These are phyloP conservation scores for Oscheius sp. DNA, from an alignment of 1,140 invertebrate genomes.

Conservation along the genomic window DNA sequence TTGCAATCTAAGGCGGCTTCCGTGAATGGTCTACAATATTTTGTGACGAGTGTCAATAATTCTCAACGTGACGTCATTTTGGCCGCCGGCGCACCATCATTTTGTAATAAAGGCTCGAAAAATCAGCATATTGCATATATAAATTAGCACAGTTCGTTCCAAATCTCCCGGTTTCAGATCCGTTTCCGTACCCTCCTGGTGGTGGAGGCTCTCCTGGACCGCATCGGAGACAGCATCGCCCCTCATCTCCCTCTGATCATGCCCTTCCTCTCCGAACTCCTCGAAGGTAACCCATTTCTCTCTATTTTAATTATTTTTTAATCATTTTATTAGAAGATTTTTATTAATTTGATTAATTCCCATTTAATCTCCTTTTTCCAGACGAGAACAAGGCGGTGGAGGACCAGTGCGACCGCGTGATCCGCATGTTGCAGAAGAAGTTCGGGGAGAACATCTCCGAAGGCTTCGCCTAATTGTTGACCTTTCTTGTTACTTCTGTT, in stretches of 20 bases:
- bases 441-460: conserved; percentile 38
- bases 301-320: not conserved
- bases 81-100: no score
- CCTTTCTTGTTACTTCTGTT: not conserved
- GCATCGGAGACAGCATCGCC: conserved; percentile 35
- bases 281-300: conserved; percentile 28
- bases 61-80: no score
- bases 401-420: conserved; percentile 38
- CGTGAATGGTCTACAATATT: no score
- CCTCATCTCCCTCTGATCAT: conserved; percentile 36
- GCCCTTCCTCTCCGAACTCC: conserved; percentile 36
- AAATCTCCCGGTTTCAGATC: conserved; percentile 6
- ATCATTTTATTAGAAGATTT: not conserved
- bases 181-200: conserved; percentile 40
- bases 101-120: no score
- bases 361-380: not conserved
- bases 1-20: no score
- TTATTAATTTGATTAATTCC: not conserved
- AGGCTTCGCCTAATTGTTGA: not conserved
- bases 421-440: conserved; percentile 33
- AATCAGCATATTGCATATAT: no score
- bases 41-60: no score
- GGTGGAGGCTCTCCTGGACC: conserved; percentile 21
- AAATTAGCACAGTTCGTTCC: not conserved
- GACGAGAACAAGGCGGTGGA: conserved; percentile 39